Evolutionary conservation across 2,888 invertebrate genomes (phyloP), one percentile per base, ranked within the genome.

Genomic region (Chelonus formosanus): DNA sequence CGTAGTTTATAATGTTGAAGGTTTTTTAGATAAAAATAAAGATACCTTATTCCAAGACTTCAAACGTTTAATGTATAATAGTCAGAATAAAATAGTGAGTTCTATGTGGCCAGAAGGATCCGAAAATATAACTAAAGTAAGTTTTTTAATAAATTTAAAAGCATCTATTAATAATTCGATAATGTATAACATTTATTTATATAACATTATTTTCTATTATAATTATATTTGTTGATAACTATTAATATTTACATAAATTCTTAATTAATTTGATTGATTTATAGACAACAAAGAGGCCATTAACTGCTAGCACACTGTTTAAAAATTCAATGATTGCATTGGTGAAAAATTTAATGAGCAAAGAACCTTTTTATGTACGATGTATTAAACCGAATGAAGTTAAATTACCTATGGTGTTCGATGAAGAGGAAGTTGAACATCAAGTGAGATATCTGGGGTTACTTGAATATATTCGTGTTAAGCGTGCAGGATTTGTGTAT

Each of bases 51-150:
- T 95, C 87, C 97, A 97, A 87, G 98, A 98, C 85, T 95, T 98
- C 79, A 98, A 98, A 86, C 87, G 98, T 36, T 86, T 98, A 65
- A 87, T 98, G 73, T 96, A 90, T 85, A 91, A 92, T 78, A 97
- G 97, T 56, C 87, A 86, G 65, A 93, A 96, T 85, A 80, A 86
- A 31, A 89, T 94, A 73, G 87, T 98, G 50, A 89, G 90, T 52
- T 86, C 87, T 68, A 97, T 98, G 96, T 98, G 97, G 97, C 98
- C 97, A 0, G 98, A 98, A 84, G 98, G 98, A 36, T 94, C 93
- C 34, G 91, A 93, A 77, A 90, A 95, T 78, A 95, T 98, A 75
- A 90, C 90, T 47, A 90, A 93, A 89, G 89, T 92, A 85, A 85
- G 63, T 47, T 55, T 65, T 63, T 68, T 56, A 47, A 40, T 60